Base-by-base conservation (phyloP, 2,888 invertebrate species). In the Pimpla rufipes region DNA sequence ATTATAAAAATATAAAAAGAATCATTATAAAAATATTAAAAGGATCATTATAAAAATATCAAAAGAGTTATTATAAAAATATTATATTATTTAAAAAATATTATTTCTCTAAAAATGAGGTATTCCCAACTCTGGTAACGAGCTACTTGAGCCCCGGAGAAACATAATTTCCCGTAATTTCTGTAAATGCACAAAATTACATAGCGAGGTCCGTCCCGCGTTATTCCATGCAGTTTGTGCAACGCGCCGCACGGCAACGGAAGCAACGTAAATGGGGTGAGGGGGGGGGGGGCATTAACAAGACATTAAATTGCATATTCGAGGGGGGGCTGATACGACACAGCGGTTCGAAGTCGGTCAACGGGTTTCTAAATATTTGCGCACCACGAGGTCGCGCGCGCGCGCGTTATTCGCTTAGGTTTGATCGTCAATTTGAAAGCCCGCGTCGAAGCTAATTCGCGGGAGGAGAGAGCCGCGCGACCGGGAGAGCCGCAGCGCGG, bases 381-480 rank as follows among this genome's bases (percentile, higher is more conserved):
- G 57, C 21, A n/a, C 35, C 3, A 50, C 66, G 55, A 59, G 50
- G 45, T 47, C 37, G 52, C 64, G 37, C 66, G 55, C 47, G 50
- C 35, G 47, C 37, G 52, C 64, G 37, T 66, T 50, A 73, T 73
- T 67, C 57, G 79, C 40, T 47, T 45, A 66, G 73, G 57, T 79
- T 73, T 67, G 57, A 67, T 45, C 73, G 67, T 79, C 73, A 73
- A 79, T 79, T 79, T 79, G 73, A 67, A 74, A 79, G 55, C 66
- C 67, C 45, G 29, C 29, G 66, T 59, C 57, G 73, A 57, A 67
- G 47, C 79, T 67, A 79, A 79, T 67, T 66, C 45, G 40, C 47
- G 35, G 35, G 62, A 18, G 42, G 57, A 13, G 10, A 37, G 62
- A 62, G 62, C n/a, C n/a, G n/a, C n/a, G n/a, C n/a, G n/a, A n/a